A percentile compares a stretch with the other conserved stretches of the same genome.
These are phyloP conservation scores for Trachymyrmex septentrionalis DNA, from an alignment of 1,140 invertebrate genomes.

Conservation along the genomic window DNA sequence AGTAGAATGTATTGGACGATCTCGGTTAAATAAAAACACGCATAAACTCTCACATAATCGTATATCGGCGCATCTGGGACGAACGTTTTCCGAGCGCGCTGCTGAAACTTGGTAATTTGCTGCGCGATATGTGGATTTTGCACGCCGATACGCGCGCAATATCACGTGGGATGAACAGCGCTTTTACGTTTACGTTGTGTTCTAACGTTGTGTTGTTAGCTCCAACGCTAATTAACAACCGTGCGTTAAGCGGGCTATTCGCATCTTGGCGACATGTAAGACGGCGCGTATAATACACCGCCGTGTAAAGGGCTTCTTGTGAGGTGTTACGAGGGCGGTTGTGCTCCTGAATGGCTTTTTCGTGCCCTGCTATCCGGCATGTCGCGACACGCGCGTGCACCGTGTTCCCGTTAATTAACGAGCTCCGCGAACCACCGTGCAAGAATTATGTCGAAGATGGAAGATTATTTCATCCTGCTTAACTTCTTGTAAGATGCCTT, in stretches of 20 bases:
- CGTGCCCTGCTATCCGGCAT: constrained; percentile 8
- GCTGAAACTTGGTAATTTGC: not conserved
- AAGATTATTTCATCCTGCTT: not conserved
- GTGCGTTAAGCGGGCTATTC: constrained; percentile 47
- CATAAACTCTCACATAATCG: constrained; percentile 44
- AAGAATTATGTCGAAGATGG: constrained; percentile 2
- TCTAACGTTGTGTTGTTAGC: not conserved
- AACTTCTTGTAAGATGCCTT: not conserved
- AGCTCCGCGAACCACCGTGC: not conserved
- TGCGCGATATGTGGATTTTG: not conserved
- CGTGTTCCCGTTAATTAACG: constrained; percentile 42
- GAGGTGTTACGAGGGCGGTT: constrained; percentile 44
- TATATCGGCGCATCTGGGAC: constrained; percentile 6
- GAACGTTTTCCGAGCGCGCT: not conserved
- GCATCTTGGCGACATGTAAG: constrained; percentile 41
- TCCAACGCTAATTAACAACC: constrained; percentile 50
- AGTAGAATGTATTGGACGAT: constrained; percentile 1
- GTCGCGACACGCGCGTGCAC: constrained; percentile 13
- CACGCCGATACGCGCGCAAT: constrained; percentile 18
- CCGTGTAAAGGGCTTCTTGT: constrained; percentile 57
- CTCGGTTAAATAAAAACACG: constrained; percentile 9
- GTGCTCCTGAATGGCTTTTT: constrained; percentile 53
- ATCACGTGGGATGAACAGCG: constrained; percentile 20
- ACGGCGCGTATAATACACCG: constrained; percentile 41
- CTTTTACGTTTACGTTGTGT: constrained; percentile 36